phyloP scores from a whole-genome alignment of 2,797 vertebrate species.

The Sebastes reedi region DNA sequence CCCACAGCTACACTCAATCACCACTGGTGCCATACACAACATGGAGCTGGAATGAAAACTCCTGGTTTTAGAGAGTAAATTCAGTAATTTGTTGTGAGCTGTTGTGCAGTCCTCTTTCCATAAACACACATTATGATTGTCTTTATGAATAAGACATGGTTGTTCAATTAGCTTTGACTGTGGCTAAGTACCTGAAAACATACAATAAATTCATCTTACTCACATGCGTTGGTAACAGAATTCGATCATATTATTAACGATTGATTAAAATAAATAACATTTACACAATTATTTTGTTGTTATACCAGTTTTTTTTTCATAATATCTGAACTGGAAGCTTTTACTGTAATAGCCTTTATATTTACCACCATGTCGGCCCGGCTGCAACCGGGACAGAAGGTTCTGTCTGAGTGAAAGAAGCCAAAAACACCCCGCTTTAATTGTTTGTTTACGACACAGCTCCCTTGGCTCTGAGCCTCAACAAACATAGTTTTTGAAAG shows the following conservation, averaged over 20 bases:
- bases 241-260: background rate
- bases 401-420: constrained; percentile 16
- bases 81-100: background rate
- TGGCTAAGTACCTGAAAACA: background rate
- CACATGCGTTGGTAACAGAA: background rate
- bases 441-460: constrained; percentile 49
- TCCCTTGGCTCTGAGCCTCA: constrained; percentile 24
- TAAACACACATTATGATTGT: background rate
- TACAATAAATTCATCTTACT: background rate
- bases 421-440: constrained; percentile 38
- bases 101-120: background rate
- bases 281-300: background rate
- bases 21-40: background rate
- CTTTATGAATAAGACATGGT: background rate
- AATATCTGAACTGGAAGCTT: background rate
- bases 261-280: background rate
- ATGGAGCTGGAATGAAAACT: background rate
- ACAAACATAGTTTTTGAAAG: constrained; percentile 13
- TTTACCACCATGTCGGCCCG: background rate
- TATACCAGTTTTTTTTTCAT: background rate
- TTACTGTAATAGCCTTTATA: background rate
- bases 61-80: background rate
- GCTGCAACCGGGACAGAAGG: background rate
- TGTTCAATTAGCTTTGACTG: background rate
- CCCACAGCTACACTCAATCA: constrained; percentile 5